These are phyloP conservation scores for Odontamblyopus lacepedii DNA, from an alignment of 2,797 vertebrate genomes.

Conservation along the genomic window DNA sequence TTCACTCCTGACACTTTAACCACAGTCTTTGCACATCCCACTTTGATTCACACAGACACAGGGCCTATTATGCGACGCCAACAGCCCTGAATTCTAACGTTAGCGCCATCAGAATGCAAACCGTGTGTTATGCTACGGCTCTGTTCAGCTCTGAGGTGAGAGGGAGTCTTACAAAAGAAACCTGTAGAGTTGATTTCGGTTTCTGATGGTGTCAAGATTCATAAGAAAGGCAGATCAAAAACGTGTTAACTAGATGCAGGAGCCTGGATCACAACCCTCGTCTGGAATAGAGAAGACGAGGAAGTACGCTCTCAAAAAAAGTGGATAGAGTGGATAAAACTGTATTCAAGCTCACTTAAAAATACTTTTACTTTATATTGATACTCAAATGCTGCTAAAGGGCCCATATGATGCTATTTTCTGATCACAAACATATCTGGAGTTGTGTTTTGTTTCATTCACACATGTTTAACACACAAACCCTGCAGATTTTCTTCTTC, in stretches of 20 bases:
- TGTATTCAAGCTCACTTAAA: too few relatives aligned
- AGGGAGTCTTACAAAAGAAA: slow-evolving; percentile 11
- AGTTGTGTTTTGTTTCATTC: too few relatives aligned
- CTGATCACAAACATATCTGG: too few relatives aligned
- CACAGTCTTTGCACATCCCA: slow-evolving; percentile 26
- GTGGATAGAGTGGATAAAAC: too few relatives aligned
- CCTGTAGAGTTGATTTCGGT: slow-evolving; percentile 26
- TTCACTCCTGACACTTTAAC: slow-evolving; percentile 29
- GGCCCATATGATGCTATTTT: too few relatives aligned
- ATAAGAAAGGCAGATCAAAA: slow-evolving; percentile 20
- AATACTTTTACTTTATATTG: too few relatives aligned
- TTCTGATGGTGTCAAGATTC: slow-evolving; percentile 22
- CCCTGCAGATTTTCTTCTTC: too few relatives aligned
- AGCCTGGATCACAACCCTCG: background rate
- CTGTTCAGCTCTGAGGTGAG: slow-evolving; percentile 9
- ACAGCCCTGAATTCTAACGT: slow-evolving; percentile 44
- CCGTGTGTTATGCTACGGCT: slow-evolving; percentile 6
- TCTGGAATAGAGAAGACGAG: slow-evolving; percentile 4
- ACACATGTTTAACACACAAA: too few relatives aligned
- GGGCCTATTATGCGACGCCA: slow-evolving; percentile 19
- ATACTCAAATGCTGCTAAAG: too few relatives aligned
- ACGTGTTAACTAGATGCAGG: background rate
- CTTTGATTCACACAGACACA: slow-evolving; percentile 30
- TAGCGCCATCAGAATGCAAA: background rate
- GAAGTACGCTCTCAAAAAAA: background rate